Evolutionary conservation across 2,113 vertebrate genomes (phyloP).

Genomic region (Mungos mungo): DNA sequence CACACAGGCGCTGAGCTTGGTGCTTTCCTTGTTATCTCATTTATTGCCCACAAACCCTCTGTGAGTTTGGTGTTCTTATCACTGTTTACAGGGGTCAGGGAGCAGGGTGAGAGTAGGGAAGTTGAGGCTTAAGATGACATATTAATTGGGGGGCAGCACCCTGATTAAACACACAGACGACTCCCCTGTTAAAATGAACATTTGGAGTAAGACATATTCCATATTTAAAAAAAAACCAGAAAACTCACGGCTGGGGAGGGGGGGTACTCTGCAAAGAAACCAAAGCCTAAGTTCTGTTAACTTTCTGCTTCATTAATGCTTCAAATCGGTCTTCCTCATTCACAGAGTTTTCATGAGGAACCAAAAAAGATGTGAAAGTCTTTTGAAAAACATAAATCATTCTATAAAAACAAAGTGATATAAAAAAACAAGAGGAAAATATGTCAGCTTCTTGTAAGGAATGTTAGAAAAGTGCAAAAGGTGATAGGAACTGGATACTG

Average conservation of each 20-base stretch:
- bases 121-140: not conserved
- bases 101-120: not conserved
- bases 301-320: slow-evolving; percentile 17
- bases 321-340: not conserved
- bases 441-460: not conserved
- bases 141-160: not conserved
- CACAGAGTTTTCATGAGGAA: not conserved
- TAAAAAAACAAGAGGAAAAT: not conserved
- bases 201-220: not conserved
- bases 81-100: not conserved
- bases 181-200: not conserved
- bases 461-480: not conserved
- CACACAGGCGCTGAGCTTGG: not conserved
- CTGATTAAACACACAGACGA: not conserved
- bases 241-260: not conserved
- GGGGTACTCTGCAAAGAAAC: not conserved
- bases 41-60: not conserved
- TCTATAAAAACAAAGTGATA: slow-evolving; percentile 8
- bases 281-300: not conserved
- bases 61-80: not conserved
- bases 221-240: not conserved
- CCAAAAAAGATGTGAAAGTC: not conserved
- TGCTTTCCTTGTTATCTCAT: not conserved
- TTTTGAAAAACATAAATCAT: slow-evolving; percentile 23
- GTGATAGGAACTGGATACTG: not conserved